A percentile compares a stretch with the other conserved stretches of the same genome.
Evolutionary conservation across 2,113 vertebrate species (phyloP).

Genomic region (Pavo muticus): DNA sequence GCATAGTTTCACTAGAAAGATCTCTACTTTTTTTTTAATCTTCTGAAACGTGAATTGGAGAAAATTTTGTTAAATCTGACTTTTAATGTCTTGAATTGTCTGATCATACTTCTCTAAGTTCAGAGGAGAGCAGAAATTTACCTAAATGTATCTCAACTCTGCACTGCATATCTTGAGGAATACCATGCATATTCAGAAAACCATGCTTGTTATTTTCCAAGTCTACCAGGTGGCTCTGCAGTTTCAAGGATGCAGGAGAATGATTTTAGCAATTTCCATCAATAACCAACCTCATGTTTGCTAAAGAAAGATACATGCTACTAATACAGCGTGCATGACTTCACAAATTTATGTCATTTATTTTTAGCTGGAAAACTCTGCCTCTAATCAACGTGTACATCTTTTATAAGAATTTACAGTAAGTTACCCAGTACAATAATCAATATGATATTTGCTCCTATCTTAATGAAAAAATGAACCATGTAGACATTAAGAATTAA

Average conservation of each 20-base stretch:
- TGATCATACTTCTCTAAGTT: neutral
- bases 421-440: neutral
- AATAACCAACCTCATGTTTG: neutral
- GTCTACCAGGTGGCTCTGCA: neutral
- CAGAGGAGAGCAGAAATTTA: neutral
- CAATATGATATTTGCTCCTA: neutral
- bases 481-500: neutral
- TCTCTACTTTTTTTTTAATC: neutral
- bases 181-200: neutral
- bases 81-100: neutral
- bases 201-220: neutral
- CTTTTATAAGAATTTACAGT: neutral
- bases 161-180: neutral
- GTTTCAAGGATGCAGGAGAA: neutral
- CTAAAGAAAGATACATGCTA: neutral
- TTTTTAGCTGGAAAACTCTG: neutral
- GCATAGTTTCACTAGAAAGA: slow-evolving; percentile 31
- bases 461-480: neutral
- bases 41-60: neutral
- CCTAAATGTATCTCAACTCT: neutral
- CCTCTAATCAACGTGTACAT: neutral
- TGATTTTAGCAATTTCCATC: neutral
- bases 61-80: neutral
- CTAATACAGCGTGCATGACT: neutral
- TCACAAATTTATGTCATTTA: neutral